Conservation (phyloP, 2,888 invertebrate genomes). For the Troides oblongomaculatus region DNA sequence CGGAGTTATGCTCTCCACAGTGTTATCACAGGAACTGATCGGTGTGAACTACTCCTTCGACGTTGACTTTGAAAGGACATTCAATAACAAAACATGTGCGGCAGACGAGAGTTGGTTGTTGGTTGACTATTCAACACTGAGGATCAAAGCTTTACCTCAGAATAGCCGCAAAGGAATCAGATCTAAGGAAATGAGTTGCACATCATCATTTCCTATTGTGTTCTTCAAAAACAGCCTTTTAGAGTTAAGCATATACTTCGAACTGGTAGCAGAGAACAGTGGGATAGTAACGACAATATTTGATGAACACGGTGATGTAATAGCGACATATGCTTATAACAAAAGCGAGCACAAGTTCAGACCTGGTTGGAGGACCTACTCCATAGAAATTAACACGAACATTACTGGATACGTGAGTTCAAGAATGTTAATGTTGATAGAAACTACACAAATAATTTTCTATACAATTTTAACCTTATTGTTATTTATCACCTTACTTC, state of each 20-base stretch:
- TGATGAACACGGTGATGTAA: conserved; percentile 32
- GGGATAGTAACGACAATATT: conserved; percentile 37
- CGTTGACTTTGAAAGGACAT: conserved; percentile 30
- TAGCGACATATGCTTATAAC: conserved; percentile 31
- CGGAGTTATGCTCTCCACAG: conserved; percentile 29
- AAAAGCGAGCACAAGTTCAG: conserved; percentile 29
- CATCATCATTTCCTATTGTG: conserved; percentile 36
- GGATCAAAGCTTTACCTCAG: conserved; percentile 16
- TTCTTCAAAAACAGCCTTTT: conserved; percentile 35
- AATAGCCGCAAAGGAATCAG: conserved; percentile 32
- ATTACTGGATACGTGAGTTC: conserved; percentile 42
- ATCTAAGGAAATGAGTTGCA: conserved; percentile 38
- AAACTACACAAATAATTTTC: too few species aligned
- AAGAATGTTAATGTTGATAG: background rate
- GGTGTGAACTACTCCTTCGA: conserved; percentile 37
- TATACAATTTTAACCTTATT: too few species aligned
- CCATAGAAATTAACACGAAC: conserved; percentile 31
- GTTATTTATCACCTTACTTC: too few species aligned
- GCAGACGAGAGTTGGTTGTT: conserved; percentile 32
- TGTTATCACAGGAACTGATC: conserved; percentile 31
- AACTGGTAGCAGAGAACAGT: conserved; percentile 33
- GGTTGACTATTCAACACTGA: conserved; percentile 29
- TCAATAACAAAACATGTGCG: conserved; percentile 32
- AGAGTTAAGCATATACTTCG: conserved; percentile 37
- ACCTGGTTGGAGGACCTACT: conserved; percentile 38